These are phyloP conservation scores for Physella acuta DNA, from an alignment of 1,140 invertebrate species.

Conservation along the genomic window DNA sequence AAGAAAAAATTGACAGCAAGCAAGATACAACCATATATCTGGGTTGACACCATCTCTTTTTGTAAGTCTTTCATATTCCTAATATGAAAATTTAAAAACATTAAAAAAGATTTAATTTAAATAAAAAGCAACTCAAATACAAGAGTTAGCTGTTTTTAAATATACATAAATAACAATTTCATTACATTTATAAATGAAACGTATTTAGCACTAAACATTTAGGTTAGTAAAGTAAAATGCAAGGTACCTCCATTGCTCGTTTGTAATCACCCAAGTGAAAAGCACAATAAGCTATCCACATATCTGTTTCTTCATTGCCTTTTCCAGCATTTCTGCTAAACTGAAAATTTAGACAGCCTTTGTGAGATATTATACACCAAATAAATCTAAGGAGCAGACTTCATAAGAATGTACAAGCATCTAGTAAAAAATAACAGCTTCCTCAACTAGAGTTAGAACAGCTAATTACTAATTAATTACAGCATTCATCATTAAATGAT, in stretches of 20 bases:
- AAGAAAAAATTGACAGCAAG: constrained; percentile 93
- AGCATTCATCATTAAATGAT: too few species aligned
- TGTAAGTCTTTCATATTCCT: constrained; percentile 61
- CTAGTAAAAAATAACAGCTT: too few species aligned
- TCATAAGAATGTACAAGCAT: too few species aligned
- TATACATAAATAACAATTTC: background rate
- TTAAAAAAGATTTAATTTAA: constrained; percentile 3
- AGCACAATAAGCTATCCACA: constrained; percentile 91
- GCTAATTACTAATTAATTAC: too few species aligned
- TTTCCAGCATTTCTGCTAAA: constrained; percentile 65
- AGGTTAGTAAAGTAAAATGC: background rate
- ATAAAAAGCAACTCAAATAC: background rate
- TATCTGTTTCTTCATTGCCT: constrained; percentile 68
- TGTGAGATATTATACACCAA: too few species aligned
- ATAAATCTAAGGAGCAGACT: too few species aligned
- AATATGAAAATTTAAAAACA: constrained; percentile 25
- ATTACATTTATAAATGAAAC: background rate
- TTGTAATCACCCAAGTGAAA: constrained; percentile 95
- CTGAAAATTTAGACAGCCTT: constrained; percentile 55
- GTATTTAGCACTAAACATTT: background rate
- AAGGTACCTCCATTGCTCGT: constrained; percentile 77
- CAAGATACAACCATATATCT: constrained; percentile 75
- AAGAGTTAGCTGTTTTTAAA: background rate
- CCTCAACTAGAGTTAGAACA: too few species aligned
- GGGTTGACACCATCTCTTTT: constrained; percentile 53